Evolutionary conservation across 2,113 vertebrate species (phyloP).

Genomic region (Ramphastos sulfuratus): DNA sequence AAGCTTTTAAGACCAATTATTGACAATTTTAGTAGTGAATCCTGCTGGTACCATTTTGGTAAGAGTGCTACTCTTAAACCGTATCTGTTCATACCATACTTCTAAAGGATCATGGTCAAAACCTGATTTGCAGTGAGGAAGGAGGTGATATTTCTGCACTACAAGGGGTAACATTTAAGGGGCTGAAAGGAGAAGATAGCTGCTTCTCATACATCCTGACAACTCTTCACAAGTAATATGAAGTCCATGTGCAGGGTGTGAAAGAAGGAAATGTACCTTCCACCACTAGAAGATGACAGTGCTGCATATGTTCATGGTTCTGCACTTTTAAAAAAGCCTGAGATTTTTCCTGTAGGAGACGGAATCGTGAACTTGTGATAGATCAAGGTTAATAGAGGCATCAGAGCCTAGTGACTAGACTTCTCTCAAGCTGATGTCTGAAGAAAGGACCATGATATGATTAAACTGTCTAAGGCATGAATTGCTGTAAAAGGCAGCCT

Average conservation of each 20-base stretch:
- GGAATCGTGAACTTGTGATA: not conserved
- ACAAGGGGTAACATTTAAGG: not conserved
- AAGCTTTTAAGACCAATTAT: not conserved
- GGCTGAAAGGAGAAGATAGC: not conserved
- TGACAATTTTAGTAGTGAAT: not conserved
- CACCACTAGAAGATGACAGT: not conserved
- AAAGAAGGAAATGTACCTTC: not conserved
- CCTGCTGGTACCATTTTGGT: not conserved
- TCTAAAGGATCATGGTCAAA: not conserved
- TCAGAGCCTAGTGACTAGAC: not conserved
- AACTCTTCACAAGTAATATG: not conserved
- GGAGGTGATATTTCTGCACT: not conserved
- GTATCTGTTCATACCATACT: not conserved
- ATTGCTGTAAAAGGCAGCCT: constrained; percentile 15
- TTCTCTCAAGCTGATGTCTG: not conserved
- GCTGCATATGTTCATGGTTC: not conserved
- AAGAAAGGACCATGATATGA: not conserved
- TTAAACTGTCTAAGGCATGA: not conserved
- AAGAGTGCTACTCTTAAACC: not conserved
- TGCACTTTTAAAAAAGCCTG: not conserved
- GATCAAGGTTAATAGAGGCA: constrained; percentile 7
- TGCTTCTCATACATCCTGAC: not conserved
- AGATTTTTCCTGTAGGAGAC: not conserved
- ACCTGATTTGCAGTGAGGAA: not conserved
- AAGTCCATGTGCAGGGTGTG: not conserved